Conservation (phyloP, 2,888 invertebrate genomes). For the Xanthorhoe designata region DNA sequence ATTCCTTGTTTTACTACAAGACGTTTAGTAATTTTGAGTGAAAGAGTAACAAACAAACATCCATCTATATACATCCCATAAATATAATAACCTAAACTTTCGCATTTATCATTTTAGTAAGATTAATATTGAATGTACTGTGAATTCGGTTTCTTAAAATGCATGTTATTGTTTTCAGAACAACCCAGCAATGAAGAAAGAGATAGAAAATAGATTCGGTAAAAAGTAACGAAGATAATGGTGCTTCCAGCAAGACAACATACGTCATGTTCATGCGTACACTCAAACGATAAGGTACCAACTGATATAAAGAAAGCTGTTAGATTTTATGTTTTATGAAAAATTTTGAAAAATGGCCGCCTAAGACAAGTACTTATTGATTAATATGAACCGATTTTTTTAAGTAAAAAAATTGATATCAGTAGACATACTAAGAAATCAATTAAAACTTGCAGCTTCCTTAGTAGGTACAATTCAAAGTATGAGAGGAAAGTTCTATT, state of each 20-base stretch:
- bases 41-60: no score
- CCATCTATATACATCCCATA: no score
- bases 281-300: constrained; percentile 5
- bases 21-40: no score
- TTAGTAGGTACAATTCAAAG: not conserved
- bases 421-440: not conserved
- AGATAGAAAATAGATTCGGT: constrained; percentile 54
- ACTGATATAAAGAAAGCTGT: no score
- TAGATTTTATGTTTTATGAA: no score
- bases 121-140: no score
- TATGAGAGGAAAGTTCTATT: no score
- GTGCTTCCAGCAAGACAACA: constrained; percentile 31
- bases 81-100: no score
- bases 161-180: constrained; percentile 50
- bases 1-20: no score
- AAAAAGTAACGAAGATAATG: constrained; percentile 37
- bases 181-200: constrained; percentile 52
- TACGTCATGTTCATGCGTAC: constrained; percentile 12
- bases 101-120: no score
- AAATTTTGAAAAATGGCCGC: no score
- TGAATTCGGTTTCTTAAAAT: not conserved
- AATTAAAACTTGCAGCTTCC: not conserved
- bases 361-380: no score
- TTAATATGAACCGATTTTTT: not conserved
- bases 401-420: not conserved